Evolutionary conservation across 2,888 invertebrate genomes (phyloP).

Genomic region (Lasioglossum malachurum): DNA sequence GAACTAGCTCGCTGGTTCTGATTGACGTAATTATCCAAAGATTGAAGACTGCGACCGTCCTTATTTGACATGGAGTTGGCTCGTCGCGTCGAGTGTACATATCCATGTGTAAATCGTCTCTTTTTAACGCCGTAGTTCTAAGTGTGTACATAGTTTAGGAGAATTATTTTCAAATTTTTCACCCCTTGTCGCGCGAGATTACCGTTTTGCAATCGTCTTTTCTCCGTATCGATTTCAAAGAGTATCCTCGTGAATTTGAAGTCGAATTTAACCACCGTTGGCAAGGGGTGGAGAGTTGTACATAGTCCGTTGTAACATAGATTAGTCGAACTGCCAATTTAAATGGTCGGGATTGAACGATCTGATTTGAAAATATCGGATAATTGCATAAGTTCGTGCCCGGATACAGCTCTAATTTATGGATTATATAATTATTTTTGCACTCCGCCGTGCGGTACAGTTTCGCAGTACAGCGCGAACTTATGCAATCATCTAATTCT

Average conservation of each 20-base stretch:
- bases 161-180: neutral
- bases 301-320: neutral
- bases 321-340: constrained; percentile 8
- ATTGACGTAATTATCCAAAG: neutral
- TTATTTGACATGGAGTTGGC: neutral
- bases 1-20: neutral
- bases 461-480: no score
- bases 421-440: no score
- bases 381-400: no score
- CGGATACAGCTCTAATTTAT: no score
- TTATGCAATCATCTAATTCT: neutral
- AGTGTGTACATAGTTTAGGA: neutral
- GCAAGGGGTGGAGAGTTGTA: neutral
- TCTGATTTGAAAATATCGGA: constrained; percentile 9
- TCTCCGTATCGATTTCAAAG: neutral
- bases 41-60: neutral
- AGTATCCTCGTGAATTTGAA: neutral
- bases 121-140: neutral
- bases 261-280: neutral
- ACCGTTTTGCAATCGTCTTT: neutral
- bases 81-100: neutral
- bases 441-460: no score
- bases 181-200: neutral
- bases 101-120: neutral
- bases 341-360: neutral